A percentile compares a stretch with the other conserved stretches of the same genome.
phyloP scores from a whole-genome alignment of 2,113 vertebrate genomes.

The Calcarius ornatus region DNA sequence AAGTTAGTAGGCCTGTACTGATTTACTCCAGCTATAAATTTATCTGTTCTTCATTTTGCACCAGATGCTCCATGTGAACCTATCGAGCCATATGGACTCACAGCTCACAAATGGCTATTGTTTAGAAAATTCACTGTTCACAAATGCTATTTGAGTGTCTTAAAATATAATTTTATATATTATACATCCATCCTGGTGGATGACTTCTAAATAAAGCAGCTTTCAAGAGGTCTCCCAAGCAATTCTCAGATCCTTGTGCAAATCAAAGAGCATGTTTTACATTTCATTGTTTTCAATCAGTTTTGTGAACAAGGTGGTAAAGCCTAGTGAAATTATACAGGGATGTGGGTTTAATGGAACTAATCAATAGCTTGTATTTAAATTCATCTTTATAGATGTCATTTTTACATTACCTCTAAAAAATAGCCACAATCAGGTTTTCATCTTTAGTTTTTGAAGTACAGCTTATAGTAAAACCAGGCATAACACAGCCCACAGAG shows the following conservation, averaged over 20 bases:
- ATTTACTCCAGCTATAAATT: not conserved
- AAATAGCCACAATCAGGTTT: not conserved
- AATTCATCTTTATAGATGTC: not conserved
- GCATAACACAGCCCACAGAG: not conserved
- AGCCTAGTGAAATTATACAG: not conserved
- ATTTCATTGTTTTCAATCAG: not conserved
- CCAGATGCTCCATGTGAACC: not conserved
- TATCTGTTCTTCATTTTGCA: not conserved
- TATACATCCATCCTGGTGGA: not conserved
- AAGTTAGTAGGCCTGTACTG: not conserved
- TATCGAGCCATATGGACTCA: fast-evolving
- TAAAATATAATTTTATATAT: not conserved
- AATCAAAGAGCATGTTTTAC: fast-evolving
- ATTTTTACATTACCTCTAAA: not conserved
- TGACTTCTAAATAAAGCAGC: not conserved
- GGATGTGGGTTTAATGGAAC: not conserved
- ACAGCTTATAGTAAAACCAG: not conserved
- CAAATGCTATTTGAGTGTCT: not conserved
- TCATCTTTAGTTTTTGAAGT: not conserved
- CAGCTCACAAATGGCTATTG: not conserved
- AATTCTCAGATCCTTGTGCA: not conserved
- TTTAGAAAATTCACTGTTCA: not conserved
- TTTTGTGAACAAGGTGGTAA: not conserved
- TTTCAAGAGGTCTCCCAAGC: not conserved
- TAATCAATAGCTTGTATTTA: not conserved